These are phyloP conservation scores for Anas capensis DNA, from an alignment of 2,797 vertebrate species.

Conservation along the genomic window DNA sequence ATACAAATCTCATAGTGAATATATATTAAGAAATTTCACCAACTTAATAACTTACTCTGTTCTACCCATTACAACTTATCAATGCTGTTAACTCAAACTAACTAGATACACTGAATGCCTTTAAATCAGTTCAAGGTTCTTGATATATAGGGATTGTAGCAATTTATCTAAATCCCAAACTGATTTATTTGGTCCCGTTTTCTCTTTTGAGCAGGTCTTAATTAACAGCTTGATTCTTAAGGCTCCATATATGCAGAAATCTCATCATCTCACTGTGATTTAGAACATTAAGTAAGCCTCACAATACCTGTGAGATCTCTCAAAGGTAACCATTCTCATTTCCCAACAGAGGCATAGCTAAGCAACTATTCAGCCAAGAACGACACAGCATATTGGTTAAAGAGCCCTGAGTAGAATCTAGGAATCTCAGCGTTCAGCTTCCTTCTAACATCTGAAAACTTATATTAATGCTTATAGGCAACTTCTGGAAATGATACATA, in stretches of 20 bases:
- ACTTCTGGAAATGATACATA: background rate
- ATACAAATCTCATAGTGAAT: background rate
- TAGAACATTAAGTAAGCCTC: constrained; percentile 17
- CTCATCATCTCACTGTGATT: background rate
- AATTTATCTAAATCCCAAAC: background rate
- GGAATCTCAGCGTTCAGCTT: background rate
- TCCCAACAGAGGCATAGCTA: background rate
- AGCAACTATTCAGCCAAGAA: background rate
- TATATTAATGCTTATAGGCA: background rate
- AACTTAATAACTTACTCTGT: background rate
- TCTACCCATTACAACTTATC: background rate
- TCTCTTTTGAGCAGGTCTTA: background rate
- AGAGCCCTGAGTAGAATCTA: background rate
- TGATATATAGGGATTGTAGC: background rate
- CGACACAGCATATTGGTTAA: background rate
- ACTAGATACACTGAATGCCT: background rate
- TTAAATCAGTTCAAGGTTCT: background rate
- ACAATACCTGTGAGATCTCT: background rate
- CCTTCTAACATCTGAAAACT: background rate
- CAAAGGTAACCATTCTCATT: background rate
- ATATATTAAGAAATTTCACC: background rate
- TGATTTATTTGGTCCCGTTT: background rate
- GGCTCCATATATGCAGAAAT: background rate
- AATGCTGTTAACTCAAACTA: background rate
- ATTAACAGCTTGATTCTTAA: constrained; percentile 13